Base-by-base conservation (phyloP, 1,140 invertebrate species). In the Pygmarrhopalites habei region DNA sequence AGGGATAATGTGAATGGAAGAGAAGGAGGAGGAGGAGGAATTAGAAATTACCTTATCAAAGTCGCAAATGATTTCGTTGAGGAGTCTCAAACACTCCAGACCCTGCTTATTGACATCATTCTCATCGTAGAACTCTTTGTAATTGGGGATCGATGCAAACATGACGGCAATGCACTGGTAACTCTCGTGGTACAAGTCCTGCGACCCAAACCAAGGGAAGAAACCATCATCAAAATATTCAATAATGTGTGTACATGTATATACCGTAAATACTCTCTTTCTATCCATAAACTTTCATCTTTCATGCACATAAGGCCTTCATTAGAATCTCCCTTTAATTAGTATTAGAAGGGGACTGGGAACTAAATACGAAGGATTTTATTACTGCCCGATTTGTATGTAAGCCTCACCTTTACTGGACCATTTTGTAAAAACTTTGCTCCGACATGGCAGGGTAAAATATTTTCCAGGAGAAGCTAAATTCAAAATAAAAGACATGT, bases 31-130 rank as follows among this genome's bases (percentile, higher is more conserved):
- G n/a, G n/a, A n/a, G n/a, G n/a, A n/a, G n/a, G n/a, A n/a, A n/a
- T n/a, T n/a, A n/a, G n/a, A n/a, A 44, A 29, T 73, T 78, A 94
- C 90, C 83, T 96, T 93, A 76, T 99, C 95, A 78, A 98, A 98
- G 75, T 98, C 95, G 71, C 92, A 96, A 61, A 98, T 96, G 64
- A 99, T 98, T 79, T 99, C 95, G 75, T 99, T 99, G 0, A 99
- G 79, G 17, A 99, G 79, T 60, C 95, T 77, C 46, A 99, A 76
- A 75, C 94, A 98, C 75, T 98, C 95, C 10, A 98, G 76, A 0
- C 95, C 95, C 77, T 96, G 92, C 72, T 95, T 94, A 73, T 93
- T 96, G 62, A 96, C 92, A 75, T 98, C 94, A 28, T 89, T 93
- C 77, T 98, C 94, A 73, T 95, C 93, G 74, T 98, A 98, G 75